phyloP scores from a whole-genome alignment of 2,797 vertebrate genomes.

The Triplophysa yarkandensis region DNA sequence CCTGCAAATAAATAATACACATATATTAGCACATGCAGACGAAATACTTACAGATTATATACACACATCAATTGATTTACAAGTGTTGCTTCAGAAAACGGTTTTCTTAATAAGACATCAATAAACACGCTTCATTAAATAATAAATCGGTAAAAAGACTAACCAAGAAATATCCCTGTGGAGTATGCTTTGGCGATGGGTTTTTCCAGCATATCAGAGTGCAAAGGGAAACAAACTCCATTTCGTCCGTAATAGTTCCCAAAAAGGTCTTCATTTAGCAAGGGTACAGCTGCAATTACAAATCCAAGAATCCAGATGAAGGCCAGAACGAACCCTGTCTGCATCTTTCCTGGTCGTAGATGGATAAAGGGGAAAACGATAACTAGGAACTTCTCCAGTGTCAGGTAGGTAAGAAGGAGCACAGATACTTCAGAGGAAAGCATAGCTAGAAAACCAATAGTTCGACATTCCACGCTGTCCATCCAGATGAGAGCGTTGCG shows the following conservation, averaged over 20 bases:
- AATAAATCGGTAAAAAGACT: conserved; percentile 9
- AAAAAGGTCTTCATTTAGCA: conserved; percentile 80
- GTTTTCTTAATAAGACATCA: neutral
- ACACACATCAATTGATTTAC: neutral
- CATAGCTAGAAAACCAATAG: conserved; percentile 81
- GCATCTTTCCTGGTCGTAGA: conserved; percentile 76
- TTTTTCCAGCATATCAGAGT: conserved; percentile 83
- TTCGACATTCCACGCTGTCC: conserved; percentile 77
- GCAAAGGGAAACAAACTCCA: conserved; percentile 85
- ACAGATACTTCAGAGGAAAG: conserved; percentile 83
- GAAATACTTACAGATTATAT: neutral
- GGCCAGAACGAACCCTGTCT: conserved; percentile 73
- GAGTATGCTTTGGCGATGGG: conserved; percentile 80
- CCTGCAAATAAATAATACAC: conserved; percentile 64
- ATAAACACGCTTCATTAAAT: neutral
- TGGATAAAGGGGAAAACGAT: conserved; percentile 88
- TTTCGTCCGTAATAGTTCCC: conserved; percentile 88
- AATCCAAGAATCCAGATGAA: conserved; percentile 82
- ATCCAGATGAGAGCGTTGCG: conserved; percentile 81
- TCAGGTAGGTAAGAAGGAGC: conserved; percentile 83
- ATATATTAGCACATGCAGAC: neutral
- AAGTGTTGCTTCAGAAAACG: neutral
- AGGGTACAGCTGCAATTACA: conserved; percentile 78
- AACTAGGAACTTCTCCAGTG: conserved; percentile 85
- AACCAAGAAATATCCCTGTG: conserved; percentile 85